Evolutionary conservation across 2,888 invertebrate genomes (phyloP), one percentile per base, ranked within the genome.

Genomic region (Pyrochroa serraticornis): DNA sequence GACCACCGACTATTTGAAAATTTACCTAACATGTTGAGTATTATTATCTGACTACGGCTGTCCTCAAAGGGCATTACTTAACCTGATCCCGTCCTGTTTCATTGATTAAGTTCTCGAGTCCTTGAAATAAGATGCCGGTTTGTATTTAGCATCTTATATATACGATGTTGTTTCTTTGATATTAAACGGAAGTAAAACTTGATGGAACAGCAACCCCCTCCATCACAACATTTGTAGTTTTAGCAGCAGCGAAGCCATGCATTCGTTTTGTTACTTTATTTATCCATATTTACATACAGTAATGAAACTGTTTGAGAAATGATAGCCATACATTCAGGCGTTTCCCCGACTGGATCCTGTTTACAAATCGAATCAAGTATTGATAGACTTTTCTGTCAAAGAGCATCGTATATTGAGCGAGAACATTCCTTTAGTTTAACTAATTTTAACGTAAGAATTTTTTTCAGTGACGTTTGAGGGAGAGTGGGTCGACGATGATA

Each of bases 261-360:
- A 30, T 43, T 38, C 47, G 41, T 45, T 52, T 39, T 45, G 44
- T 41, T 46, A 44, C 44, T 56, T 56, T 49, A 44, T 49, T 60
- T 62, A 59, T 34, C 35, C 54, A 41, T 53, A 67, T 67, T 67
- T 67, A 62, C 67, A 67, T 67, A 65, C 64, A 49, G 64, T 67
- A 67, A 67, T 65, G 67, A 65, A 64, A 67, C 65, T 64, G 59
- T 62, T 55, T 58, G 56, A 53, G 56, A 46, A 58, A 61, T 54
- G 60, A 60, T 58, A 22, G 37, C 47, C 8, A 7, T 8, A 38
- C 39, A 49, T 44, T 48, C 32, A 32, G 30, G 6, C 44, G 32
- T 37, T 32, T 52, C 50, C 49, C n/a, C 43, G 54, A 50, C 54
- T 41, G 37, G 30, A 56, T 60, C 43, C 43, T 32, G 22, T 12